A percentile compares a stretch with the other conserved stretches of the same genome.
phyloP scores from a whole-genome alignment of 2,888 invertebrate genomes.

The Tinea semifulvella region DNA sequence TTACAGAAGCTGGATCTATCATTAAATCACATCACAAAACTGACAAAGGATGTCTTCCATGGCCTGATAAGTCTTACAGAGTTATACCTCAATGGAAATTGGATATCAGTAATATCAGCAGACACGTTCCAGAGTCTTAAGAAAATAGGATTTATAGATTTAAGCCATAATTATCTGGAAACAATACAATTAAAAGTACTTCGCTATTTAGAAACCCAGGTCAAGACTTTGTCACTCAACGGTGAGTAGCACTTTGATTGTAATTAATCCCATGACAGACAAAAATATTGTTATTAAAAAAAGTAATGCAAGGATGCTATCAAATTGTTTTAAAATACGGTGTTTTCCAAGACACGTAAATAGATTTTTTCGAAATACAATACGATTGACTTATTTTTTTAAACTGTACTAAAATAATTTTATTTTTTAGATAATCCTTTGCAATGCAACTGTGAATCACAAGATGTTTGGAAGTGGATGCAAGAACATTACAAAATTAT shows the following conservation, averaged over 20 bases:
- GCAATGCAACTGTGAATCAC: constrained; percentile 88
- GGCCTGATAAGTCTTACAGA: constrained; percentile 80
- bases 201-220: constrained; percentile 81
- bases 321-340: too few species aligned
- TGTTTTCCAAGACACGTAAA: too few species aligned
- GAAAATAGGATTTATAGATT: constrained; percentile 78
- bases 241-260: too few species aligned
- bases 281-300: too few species aligned
- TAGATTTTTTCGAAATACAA: too few species aligned
- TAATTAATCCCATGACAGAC: too few species aligned
- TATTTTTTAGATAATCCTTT: constrained; percentile 83
- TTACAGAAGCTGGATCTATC: constrained; percentile 84
- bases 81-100: constrained; percentile 82
- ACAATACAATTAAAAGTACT: constrained; percentile 81
- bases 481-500: constrained; percentile 85
- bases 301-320: too few species aligned
- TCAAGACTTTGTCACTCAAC: constrained; percentile 79
- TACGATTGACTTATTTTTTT: too few species aligned
- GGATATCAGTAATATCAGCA: constrained; percentile 78
- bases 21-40: constrained; percentile 81
- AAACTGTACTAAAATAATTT: too few species aligned
- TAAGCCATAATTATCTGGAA: constrained; percentile 86
- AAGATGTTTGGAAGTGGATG: constrained; percentile 93
- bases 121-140: constrained; percentile 82
- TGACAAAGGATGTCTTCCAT: constrained; percentile 79